Evolutionary conservation across 2,113 vertebrate genomes (phyloP).

Genomic region (Ranitomeya imitator): DNA sequence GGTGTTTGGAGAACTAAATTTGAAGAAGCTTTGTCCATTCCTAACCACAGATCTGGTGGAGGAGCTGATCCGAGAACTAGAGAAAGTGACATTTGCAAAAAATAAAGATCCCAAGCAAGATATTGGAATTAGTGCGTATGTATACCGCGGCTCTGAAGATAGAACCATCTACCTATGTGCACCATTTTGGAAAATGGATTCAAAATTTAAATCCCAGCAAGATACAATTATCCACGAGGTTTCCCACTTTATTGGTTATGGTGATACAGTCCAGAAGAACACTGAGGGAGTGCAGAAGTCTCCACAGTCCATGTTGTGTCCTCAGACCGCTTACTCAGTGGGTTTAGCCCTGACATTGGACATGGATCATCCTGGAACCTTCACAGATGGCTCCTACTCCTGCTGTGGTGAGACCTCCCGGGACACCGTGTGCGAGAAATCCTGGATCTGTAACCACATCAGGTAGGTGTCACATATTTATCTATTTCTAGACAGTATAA

Average conservation of each 20-base stretch:
- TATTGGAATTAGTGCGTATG: neutral
- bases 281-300: neutral
- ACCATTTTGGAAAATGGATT: neutral
- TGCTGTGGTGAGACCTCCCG: neutral
- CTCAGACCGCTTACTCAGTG: neutral
- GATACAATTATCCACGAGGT: neutral
- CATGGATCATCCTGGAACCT: neutral
- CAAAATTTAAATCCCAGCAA: neutral
- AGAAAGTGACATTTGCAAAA: neutral
- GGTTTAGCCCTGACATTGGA: neutral
- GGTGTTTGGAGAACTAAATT: neutral
- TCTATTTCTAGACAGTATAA: too few species aligned
- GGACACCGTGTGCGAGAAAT: conserved; percentile 7
- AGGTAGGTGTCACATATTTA: neutral
- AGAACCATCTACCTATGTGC: neutral
- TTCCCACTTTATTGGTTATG: neutral
- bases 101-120: neutral
- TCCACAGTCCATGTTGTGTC: neutral
- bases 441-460: neutral
- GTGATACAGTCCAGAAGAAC: neutral
- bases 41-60: neutral
- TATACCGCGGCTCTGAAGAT: neutral
- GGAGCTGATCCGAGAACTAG: neutral
- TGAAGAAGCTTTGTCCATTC: neutral
- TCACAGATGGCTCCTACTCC: neutral